Evolutionary conservation across 37 sponge, comb jelly and placozoan genomes (phyloP).

Genomic region (Ianthella basta): DNA sequence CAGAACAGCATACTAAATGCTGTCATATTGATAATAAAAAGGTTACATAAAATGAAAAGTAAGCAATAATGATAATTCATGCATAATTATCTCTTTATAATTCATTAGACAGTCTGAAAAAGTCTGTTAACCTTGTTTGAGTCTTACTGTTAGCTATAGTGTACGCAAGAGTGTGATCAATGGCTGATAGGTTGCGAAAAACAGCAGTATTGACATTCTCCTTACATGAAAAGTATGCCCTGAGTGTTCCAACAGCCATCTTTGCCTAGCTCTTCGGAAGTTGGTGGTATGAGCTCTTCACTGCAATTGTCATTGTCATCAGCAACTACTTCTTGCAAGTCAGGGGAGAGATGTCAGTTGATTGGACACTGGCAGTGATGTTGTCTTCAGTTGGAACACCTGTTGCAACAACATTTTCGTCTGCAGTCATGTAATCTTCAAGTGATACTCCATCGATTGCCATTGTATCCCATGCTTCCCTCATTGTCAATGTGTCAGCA

Average conservation of each 20-base stretch:
- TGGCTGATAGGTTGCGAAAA: background rate
- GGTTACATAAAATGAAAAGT: too few species aligned
- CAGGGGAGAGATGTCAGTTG: background rate
- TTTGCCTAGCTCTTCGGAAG: background rate
- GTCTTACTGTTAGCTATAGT: background rate
- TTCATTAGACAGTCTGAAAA: too few species aligned
- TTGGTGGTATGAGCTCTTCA: conserved; percentile 19
- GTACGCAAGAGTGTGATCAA: background rate
- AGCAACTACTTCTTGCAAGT: background rate
- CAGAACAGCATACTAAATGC: too few species aligned
- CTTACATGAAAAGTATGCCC: background rate
- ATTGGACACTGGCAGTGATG: background rate
- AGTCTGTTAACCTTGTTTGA: conserved; percentile 2
- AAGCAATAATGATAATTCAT: too few species aligned
- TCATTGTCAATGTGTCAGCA: background rate
- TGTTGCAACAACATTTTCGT: background rate
- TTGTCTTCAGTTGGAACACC: background rate
- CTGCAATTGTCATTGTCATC: background rate
- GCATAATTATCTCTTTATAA: too few species aligned
- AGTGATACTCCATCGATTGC: background rate
- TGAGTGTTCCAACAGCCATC: background rate
- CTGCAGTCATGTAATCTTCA: conserved; percentile 1
- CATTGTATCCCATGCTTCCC: too few species aligned
- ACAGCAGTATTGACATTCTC: background rate
- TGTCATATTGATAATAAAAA: too few species aligned